phyloP scores from a whole-genome alignment of 2,888 invertebrate species.

The Conomelus anceps region DNA sequence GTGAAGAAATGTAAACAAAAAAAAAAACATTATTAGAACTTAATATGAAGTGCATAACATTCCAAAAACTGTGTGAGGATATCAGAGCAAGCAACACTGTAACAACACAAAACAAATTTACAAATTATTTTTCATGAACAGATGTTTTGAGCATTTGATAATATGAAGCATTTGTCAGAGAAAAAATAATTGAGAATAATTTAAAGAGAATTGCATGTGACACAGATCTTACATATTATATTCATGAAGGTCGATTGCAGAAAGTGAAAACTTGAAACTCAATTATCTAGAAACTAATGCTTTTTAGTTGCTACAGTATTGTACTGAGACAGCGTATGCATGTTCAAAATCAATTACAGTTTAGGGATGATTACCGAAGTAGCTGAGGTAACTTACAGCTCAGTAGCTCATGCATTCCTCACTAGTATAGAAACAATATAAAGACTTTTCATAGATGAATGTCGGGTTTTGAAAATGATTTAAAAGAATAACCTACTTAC shows the following conservation, averaged over 20 bases:
- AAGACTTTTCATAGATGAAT: too few species aligned
- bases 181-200: neutral
- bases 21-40: neutral
- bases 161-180: neutral
- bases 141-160: neutral
- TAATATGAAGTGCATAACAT: neutral
- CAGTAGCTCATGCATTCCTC: too few species aligned
- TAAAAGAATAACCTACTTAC: too few species aligned
- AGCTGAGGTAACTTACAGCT: too few species aligned
- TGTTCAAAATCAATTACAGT: too few species aligned
- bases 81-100: neutral
- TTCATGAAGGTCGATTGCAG: neutral
- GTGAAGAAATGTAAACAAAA: too few species aligned
- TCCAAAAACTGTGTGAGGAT: neutral
- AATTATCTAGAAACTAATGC: neutral
- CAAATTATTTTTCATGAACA: neutral
- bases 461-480: too few species aligned
- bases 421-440: too few species aligned
- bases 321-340: neutral
- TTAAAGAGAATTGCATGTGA: neutral
- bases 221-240: neutral
- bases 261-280: neutral
- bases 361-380: too few species aligned
- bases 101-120: neutral
- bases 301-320: neutral